Percentiles rank a stretch among this genome's conserved stretches.
Evolutionary conservation across 1,140 invertebrate genomes (phyloP).

Genomic region (Heliconius himera): DNA sequence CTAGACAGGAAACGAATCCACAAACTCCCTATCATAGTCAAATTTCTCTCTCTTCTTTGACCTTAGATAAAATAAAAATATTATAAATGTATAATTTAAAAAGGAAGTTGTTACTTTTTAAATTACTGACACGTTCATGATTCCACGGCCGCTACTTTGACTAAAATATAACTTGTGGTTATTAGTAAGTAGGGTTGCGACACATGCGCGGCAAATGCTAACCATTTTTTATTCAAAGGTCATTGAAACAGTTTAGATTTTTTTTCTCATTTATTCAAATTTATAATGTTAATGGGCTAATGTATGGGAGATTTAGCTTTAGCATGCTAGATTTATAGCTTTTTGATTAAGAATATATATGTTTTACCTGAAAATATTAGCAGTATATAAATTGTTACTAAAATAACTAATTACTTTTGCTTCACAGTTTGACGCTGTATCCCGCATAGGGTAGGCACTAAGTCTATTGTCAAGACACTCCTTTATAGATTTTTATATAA

Average conservation of each 20-base stretch:
- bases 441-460: too few relatives aligned
- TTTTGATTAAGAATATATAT: background rate
- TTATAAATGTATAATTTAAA: background rate
- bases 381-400: too few relatives aligned
- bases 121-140: constrained; percentile 4
- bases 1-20: background rate
- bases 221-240: background rate
- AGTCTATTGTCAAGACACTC: too few relatives aligned
- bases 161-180: constrained; percentile 10
- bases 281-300: background rate
- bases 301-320: background rate
- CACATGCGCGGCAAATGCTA: background rate
- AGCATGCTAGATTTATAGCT: background rate
- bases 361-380: background rate
- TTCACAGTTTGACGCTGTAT: too few relatives aligned
- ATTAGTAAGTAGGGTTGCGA: constrained; percentile 9
- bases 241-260: background rate
- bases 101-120: constrained; percentile 7
- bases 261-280: background rate
- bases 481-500: too few relatives aligned
- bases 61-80: background rate
- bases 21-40: background rate
- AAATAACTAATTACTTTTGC: too few relatives aligned
- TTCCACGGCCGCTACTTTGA: constrained; percentile 8
- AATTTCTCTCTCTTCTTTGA: background rate